A percentile compares a stretch with the other conserved stretches of the same genome.
phyloP scores from a whole-genome alignment of 2,888 invertebrate genomes.

The Colostygia pectinataria region DNA sequence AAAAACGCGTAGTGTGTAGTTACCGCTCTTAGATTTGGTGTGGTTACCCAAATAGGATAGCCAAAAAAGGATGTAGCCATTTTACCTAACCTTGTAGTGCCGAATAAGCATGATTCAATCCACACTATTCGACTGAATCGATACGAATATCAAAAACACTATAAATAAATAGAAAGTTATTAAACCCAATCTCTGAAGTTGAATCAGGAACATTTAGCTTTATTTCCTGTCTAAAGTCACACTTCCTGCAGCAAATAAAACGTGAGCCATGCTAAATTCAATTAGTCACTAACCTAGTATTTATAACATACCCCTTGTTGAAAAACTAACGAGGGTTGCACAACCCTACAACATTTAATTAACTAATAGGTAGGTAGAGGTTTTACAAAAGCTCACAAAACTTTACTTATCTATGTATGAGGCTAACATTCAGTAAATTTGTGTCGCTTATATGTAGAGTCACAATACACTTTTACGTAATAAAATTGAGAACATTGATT shows the following conservation, averaged over 20 bases:
- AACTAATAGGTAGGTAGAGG: conserved; percentile 12
- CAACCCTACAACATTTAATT: conserved; percentile 23
- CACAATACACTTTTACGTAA: no score
- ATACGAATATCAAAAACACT: no score
- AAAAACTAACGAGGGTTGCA: conserved; percentile 33
- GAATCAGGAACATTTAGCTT: conserved; percentile 27
- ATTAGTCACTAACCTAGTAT: conserved; percentile 35
- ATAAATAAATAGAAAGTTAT: no score
- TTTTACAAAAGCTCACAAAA: conserved; percentile 2
- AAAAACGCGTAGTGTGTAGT: no score
- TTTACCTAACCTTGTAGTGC: no score
- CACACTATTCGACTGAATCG: no score
- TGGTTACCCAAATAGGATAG: no score
- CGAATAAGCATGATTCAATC: no score
- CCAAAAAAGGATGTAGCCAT: no score
- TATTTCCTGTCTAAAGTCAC: conserved; percentile 47
- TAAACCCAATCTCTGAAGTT: no score
- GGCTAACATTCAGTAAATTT: conserved; percentile 12
- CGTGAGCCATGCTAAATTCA: conserved; percentile 32
- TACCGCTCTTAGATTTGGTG: no score
- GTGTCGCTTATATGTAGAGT: background rate
- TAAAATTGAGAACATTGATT: no score
- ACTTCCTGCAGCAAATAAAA: conserved; percentile 46
- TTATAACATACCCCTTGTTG: conserved; percentile 36
- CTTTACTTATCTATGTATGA: background rate